Conservation (phyloP, 2,797 vertebrate genomes). For the Lepidocolaptes lacrymiger region DNA sequence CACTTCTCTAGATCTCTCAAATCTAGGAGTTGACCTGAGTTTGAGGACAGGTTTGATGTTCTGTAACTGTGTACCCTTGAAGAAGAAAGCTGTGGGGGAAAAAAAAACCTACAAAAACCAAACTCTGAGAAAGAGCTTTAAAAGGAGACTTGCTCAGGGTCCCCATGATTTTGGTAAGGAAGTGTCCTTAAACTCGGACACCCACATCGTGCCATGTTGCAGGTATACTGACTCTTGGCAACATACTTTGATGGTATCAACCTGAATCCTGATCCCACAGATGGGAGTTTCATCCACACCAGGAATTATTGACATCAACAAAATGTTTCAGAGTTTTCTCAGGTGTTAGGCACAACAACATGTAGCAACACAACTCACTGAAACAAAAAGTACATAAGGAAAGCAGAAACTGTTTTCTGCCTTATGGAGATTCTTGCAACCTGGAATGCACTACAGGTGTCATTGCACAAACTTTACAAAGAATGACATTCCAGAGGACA, state of each 20-base stretch:
- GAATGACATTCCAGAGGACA: neutral
- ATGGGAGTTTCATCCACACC: neutral
- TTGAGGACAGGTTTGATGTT: neutral
- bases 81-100: neutral
- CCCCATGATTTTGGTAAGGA: rapidly evolving
- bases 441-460: neutral
- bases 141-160: neutral
- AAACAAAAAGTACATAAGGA: neutral
- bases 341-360: neutral
- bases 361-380: neutral
- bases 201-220: rapidly evolving
- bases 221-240: no score
- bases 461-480: neutral
- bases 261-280: neutral
- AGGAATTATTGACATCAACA: neutral
- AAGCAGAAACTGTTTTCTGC: neutral
- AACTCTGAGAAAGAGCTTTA: neutral
- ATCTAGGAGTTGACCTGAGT: neutral
- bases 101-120: neutral
- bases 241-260: neutral
- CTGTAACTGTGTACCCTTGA: neutral
- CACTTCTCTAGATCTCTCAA: neutral
- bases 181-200: neutral
- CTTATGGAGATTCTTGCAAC: neutral
- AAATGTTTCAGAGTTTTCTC: neutral